Conservation (phyloP, 2,888 invertebrate species). For the Exocentrus adspersus region DNA sequence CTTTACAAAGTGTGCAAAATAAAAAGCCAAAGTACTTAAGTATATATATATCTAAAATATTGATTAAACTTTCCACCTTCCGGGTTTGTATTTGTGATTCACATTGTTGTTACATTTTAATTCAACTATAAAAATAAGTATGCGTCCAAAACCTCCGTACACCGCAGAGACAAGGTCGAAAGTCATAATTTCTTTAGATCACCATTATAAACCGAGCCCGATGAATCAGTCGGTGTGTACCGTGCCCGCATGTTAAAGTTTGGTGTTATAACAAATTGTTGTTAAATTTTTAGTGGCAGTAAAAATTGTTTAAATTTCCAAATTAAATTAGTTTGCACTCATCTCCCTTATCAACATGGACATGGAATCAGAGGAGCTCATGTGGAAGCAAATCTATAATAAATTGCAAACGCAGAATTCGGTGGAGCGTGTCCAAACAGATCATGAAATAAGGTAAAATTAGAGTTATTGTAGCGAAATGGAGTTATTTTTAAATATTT, state of each 20-base stretch:
- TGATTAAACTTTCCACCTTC: too few species aligned
- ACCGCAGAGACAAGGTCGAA: constrained; percentile 30
- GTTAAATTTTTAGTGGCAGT: not conserved
- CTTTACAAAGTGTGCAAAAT: too few species aligned
- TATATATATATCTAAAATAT: too few species aligned
- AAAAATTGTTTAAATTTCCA: not conserved
- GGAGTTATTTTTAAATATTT: too few species aligned
- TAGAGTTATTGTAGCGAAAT: not conserved
- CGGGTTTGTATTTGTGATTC: too few species aligned
- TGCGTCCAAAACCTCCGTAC: constrained; percentile 15
- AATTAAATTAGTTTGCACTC: not conserved
- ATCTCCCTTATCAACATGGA: constrained; percentile 41
- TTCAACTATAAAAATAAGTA: not conserved
- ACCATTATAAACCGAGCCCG: constrained; percentile 16
- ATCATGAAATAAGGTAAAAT: constrained; percentile 75
- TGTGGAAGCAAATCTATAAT: constrained; percentile 82
- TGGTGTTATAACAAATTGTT: not conserved
- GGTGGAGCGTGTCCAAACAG: constrained; percentile 66
- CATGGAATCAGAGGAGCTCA: constrained; percentile 75
- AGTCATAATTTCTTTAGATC: constrained; percentile 27
- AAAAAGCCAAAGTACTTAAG: too few species aligned
- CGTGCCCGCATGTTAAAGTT: not conserved
- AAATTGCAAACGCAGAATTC: constrained; percentile 73
- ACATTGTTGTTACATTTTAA: not conserved
- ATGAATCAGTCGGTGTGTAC: constrained; percentile 30